These are phyloP conservation scores for Phataginus tricuspis DNA, from an alignment of 2,797 vertebrate genomes.

Conservation along the genomic window DNA sequence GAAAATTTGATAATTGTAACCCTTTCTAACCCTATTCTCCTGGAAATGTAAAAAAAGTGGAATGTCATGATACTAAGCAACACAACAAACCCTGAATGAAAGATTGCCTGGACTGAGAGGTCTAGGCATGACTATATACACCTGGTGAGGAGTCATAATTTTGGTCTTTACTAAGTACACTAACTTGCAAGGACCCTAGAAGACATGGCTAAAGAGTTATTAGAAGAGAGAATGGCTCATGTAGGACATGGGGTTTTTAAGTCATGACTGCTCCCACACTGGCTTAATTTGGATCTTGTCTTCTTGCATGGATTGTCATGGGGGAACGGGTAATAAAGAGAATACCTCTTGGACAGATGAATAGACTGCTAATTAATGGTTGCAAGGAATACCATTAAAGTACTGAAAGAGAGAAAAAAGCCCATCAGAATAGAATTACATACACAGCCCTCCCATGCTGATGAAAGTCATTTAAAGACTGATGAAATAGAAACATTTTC, in stretches of 20 bases:
- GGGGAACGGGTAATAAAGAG: not conserved
- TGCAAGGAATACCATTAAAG: not conserved
- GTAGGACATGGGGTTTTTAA: not conserved
- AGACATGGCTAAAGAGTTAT: not conserved
- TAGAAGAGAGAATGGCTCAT: not conserved
- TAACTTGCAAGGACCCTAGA: not conserved
- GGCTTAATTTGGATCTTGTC: not conserved
- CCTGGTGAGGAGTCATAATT: not conserved
- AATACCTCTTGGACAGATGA: not conserved
- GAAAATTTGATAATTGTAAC: not conserved
- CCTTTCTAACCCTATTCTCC: not conserved
- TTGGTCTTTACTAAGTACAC: not conserved
- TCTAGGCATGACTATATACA: not conserved
- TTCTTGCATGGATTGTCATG: not conserved
- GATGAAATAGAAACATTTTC: not conserved
- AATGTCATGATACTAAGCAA: not conserved
- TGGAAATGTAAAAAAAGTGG: not conserved
- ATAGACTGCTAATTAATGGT: not conserved
- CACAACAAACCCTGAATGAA: not conserved
- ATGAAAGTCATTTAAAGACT: not conserved
- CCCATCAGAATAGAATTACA: not conserved
- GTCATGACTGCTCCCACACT: not conserved
- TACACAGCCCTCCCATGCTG: not conserved
- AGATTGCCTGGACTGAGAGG: not conserved
- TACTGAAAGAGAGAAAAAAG: not conserved